Conservation (phyloP, 2,797 vertebrate species). For the Myotis pilosus region DNA sequence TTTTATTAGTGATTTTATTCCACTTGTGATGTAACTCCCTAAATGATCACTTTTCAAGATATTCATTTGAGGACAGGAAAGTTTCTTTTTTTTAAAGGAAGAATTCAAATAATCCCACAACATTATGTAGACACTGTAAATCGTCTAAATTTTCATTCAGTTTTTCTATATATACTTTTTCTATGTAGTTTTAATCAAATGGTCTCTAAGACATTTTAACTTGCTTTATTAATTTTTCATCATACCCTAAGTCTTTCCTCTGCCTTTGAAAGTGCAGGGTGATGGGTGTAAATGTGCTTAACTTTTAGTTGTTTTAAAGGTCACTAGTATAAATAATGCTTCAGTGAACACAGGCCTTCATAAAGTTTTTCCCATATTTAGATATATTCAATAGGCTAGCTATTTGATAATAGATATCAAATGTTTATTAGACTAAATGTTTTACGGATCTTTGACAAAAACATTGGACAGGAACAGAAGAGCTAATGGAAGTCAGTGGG, state of each 20-base stretch:
- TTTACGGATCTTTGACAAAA: conserved; percentile 28
- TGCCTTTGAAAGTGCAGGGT: neutral
- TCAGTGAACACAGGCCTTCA: neutral
- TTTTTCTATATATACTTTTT: neutral
- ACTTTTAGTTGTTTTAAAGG: neutral
- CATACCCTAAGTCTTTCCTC: neutral
- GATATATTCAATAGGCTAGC: neutral
- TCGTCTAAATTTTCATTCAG: neutral
- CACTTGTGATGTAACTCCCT: neutral
- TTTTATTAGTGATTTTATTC: neutral
- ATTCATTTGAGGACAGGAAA: neutral
- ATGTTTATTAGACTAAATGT: conserved; percentile 40
- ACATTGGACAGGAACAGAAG: neutral
- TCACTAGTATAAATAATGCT: neutral
- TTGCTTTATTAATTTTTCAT: neutral
- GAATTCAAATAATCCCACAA: neutral
- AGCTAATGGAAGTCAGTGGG: neutral
- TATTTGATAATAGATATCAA: conserved; percentile 1
- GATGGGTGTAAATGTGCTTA: neutral
- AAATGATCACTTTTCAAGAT: neutral
- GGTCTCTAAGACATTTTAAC: neutral
- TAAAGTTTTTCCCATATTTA: neutral
- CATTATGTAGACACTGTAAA: neutral
- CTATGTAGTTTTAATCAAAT: neutral
- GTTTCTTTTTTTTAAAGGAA: neutral